These are phyloP conservation scores for Notothenia coriiceps DNA, from an alignment of 2,113 vertebrate species.

Conservation along the genomic window DNA sequence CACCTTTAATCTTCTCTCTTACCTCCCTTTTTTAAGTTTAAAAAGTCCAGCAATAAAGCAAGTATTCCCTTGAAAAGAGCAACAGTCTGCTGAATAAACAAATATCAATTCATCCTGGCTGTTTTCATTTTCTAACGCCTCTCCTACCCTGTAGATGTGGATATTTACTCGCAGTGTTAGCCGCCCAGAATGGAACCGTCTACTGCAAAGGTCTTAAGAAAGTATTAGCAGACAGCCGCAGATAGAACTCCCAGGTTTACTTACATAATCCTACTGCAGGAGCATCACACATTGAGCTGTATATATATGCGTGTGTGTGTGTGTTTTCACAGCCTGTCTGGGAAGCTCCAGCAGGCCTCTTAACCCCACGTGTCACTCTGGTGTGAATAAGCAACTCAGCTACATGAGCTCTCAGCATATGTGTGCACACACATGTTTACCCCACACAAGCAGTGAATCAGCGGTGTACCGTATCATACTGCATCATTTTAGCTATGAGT, in stretches of 20 bases:
- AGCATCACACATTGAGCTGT: slow-evolving; percentile 43
- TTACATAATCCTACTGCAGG: slow-evolving; percentile 62
- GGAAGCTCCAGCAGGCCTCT: slow-evolving; percentile 25
- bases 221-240: slow-evolving; percentile 66
- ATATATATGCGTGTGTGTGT: slow-evolving; percentile 8
- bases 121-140: not conserved
- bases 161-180: slow-evolving; percentile 33
- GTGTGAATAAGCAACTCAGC: slow-evolving; percentile 51
- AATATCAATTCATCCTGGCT: not conserved
- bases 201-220: slow-evolving; percentile 62
- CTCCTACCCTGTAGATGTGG: not conserved
- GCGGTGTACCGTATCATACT: slow-evolving; percentile 5
- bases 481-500: not conserved
- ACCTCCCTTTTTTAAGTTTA: slow-evolving; percentile 1
- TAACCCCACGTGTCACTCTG: slow-evolving; percentile 66
- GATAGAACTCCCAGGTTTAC: slow-evolving; percentile 66
- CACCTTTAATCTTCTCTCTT: slow-evolving; percentile 6
- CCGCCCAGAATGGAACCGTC: slow-evolving; percentile 6
- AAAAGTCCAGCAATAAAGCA: not conserved
- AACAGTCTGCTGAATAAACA: slow-evolving; percentile 5
- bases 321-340: not conserved
- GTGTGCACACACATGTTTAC: slow-evolving; percentile 40
- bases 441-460: slow-evolving; percentile 47
- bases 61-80: not conserved
- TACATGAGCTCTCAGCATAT: slow-evolving; percentile 37